Evolutionary conservation across 2,888 invertebrate species (phyloP), one percentile per base, ranked within the genome.

Genomic region (Orthosia incerta): DNA sequence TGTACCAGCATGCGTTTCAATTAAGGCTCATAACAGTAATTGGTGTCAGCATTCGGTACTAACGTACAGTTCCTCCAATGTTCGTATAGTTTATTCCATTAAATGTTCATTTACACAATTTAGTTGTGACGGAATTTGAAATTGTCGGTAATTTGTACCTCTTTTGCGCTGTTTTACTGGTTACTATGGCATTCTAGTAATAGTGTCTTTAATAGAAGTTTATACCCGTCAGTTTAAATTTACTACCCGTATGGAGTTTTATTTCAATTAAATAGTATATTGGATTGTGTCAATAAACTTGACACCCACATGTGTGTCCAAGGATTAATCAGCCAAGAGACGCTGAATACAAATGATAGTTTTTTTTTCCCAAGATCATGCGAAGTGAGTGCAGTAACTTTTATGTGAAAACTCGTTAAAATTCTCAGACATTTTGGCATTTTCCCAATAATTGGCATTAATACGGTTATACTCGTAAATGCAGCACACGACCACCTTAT

Each of bases 11-110:
- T 94, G 94, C 94, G 91, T 93, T 94, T 95, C 95, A 95, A 95
- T 95, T 95, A 94, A 94, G 90, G 89, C 87, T 92, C 91, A 93
- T 95, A 90, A 93, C 86, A 85, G 91, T 94, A 94, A 95, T 95
- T 95, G 94, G 90, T 91, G 91, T 90, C 90, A 86, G 71, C 76
- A 80, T 80, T 84, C 46, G 75, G 80, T 79, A 68, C 85, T 69
- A 65, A 61, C 74, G 64, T 69, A 78, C 69, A 72, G 74, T 79
- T 84, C 64, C 77, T 76, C 72, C 66, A 70, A 65, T 69, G 67
- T 72, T 72, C 55, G 31, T 80, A 63, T 80, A 78, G 76, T 85
- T 82, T 76, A 86, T 76, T 80, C 80, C 71, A 79, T 83, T 74
- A 86, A 80, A 76, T 79, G 76, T 69, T 65, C 71, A 78, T 86